Conservation (phyloP, 1,140 invertebrate species). For the Homalodisca vitripennis region DNA sequence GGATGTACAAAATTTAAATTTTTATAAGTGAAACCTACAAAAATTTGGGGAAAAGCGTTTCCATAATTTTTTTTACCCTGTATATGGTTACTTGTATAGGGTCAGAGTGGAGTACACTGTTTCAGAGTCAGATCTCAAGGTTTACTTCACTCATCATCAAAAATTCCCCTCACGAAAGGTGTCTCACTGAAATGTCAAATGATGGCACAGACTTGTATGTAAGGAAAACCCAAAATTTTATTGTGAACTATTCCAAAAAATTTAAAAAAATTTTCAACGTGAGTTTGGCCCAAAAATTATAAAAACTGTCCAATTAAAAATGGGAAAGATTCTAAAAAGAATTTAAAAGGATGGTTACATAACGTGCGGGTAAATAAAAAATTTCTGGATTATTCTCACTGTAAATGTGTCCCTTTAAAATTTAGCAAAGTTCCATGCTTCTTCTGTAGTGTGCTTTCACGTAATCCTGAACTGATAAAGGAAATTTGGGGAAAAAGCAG, state of each 20-base stretch:
- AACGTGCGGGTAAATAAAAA: no score
- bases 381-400: not conserved
- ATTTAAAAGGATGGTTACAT: not conserved
- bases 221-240: not conserved
- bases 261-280: not conserved
- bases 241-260: not conserved
- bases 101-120: not conserved
- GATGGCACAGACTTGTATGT: not conserved
- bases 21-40: no score
- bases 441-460: not conserved
- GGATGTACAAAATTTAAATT: no score
- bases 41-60: no score
- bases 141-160: constrained; percentile 4
- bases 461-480: constrained; percentile 2
- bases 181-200: constrained; percentile 4
- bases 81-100: not conserved
- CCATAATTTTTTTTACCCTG: no score
- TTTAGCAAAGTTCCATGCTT: constrained; percentile 10
- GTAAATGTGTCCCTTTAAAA: not conserved
- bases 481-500: not conserved
- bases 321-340: not conserved
- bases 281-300: not conserved
- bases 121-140: not conserved
- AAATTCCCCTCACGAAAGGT: not conserved
- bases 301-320: not conserved